Percentiles rank a stretch among this genome's conserved stretches.
These are phyloP conservation scores for Opisthocomus hoazin DNA, from an alignment of 2,113 vertebrate genomes.

Conservation along the genomic window DNA sequence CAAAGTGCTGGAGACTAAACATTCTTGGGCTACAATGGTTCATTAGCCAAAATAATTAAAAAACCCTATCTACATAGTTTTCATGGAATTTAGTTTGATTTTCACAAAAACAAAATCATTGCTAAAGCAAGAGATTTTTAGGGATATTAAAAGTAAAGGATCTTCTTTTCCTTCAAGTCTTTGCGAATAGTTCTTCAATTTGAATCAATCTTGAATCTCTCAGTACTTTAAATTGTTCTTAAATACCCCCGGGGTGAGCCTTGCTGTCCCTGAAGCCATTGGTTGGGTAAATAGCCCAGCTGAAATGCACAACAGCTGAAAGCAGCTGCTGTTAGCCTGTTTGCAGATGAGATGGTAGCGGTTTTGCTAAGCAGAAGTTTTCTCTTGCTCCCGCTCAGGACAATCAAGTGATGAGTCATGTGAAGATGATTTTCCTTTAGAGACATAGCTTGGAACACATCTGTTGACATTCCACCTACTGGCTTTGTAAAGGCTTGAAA, in stretches of 20 bases:
- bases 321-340: background rate
- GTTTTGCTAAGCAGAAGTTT: background rate
- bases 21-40: background rate
- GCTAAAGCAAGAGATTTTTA: background rate
- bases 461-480: background rate
- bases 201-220: background rate
- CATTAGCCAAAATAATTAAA: background rate
- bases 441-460: rapidly evolving
- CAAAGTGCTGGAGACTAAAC: constrained; percentile 12
- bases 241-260: background rate
- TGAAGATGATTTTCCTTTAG: background rate
- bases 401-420: background rate
- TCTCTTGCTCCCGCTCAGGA: background rate
- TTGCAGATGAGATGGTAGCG: background rate
- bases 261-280: background rate
- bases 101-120: background rate
- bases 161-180: background rate
- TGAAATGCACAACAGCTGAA: background rate
- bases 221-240: background rate
- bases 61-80: background rate
- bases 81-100: background rate
- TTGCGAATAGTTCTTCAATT: background rate
- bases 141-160: background rate
- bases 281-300: background rate
- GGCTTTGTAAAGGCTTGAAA: background rate